Base-by-base conservation (phyloP, 2,888 invertebrate genomes). In the Atrina japonica region DNA sequence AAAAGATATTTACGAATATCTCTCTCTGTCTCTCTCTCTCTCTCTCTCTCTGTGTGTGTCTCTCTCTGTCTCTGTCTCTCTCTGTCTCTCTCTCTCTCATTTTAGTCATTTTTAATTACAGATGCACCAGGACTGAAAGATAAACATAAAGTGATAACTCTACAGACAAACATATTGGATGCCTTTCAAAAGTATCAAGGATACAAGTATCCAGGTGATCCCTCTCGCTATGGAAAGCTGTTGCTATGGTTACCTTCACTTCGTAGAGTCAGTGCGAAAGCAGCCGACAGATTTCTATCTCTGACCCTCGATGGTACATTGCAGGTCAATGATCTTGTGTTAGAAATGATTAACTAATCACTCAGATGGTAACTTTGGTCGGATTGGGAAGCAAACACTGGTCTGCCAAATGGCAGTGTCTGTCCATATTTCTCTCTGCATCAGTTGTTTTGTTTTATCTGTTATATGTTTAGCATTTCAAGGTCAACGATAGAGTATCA, bases 341-440 rank as follows among this genome's bases (percentile, higher is more conserved):
- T 86, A 43, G 89, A 90, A 66, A 89, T 90, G 88, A 89, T 90
- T 73, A 86, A 83, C 47, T 89, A 43, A 49, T n/a, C n/a, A n/a
- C n/a, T n/a, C n/a, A n/a, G n/a, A n/a, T n/a, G n/a, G n/a, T n/a
- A n/a, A n/a, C n/a, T n/a, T n/a, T n/a, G n/a, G n/a, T n/a, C n/a
- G n/a, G n/a, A n/a, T n/a, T n/a, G n/a, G n/a, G n/a, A n/a, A n/a
- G n/a, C n/a, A n/a, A n/a, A n/a, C n/a, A n/a, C n/a, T n/a, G n/a
- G n/a, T n/a, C n/a, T n/a, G n/a, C n/a, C n/a, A n/a, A n/a, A n/a
- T n/a, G n/a, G n/a, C n/a, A n/a, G n/a, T n/a, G n/a, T n/a, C n/a
- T n/a, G n/a, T n/a, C n/a, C n/a, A n/a, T n/a, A n/a, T n/a, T n/a
- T n/a, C n/a, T n/a, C n/a, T n/a, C n/a, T n/a, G n/a, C n/a, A n/a